phyloP scores from a whole-genome alignment of 1,140 invertebrate genomes.

The Papilio helenus region DNA sequence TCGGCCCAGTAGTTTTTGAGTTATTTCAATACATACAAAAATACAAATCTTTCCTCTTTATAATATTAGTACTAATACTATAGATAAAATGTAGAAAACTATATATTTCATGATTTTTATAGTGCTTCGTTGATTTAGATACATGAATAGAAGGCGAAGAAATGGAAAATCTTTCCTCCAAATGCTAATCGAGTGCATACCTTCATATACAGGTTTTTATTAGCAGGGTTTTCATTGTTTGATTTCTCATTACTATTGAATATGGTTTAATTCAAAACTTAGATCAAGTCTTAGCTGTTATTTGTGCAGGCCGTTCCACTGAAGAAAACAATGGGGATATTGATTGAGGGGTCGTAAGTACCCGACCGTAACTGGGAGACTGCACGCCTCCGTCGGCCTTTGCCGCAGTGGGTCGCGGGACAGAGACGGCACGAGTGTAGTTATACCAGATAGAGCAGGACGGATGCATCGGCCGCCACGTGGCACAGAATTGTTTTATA shows the following conservation, averaged over 20 bases:
- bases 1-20: too few relatives aligned
- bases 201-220: not conserved
- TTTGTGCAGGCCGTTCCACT: slow-evolving; percentile 40
- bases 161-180: too few relatives aligned
- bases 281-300: not conserved
- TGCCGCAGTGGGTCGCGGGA: slow-evolving; percentile 67
- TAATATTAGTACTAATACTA: too few relatives aligned
- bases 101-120: too few relatives aligned
- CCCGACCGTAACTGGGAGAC: slow-evolving; percentile 52
- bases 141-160: too few relatives aligned
- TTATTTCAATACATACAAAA: too few relatives aligned
- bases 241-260: not conserved
- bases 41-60: too few relatives aligned
- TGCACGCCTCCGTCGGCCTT: slow-evolving; percentile 59
- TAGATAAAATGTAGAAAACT: too few relatives aligned
- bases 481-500: slow-evolving; percentile 24
- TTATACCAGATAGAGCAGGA: slow-evolving; percentile 41
- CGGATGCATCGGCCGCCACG: slow-evolving; percentile 37
- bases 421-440: slow-evolving; percentile 48
- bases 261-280: not conserved
- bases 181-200: not conserved
- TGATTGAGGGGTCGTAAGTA: slow-evolving; percentile 52
- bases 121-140: too few relatives aligned
- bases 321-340: slow-evolving; percentile 55
- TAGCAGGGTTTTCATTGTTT: not conserved